Conservation (phyloP, 2,888 invertebrate species). For the Laothoe populi region DNA sequence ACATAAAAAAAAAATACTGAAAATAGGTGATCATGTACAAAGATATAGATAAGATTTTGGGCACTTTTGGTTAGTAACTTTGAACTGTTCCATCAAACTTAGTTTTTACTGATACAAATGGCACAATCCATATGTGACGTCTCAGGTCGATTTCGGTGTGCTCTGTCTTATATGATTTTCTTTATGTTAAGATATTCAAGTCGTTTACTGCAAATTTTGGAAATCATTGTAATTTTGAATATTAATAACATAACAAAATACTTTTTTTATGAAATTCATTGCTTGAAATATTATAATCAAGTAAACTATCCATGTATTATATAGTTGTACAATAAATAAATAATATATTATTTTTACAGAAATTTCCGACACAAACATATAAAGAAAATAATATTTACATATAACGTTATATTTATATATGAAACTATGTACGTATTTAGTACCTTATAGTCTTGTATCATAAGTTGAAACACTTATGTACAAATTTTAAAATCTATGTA, state of each 20-base stretch:
- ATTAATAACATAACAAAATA: neutral
- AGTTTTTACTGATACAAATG: no score
- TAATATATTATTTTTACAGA: constrained; percentile 2
- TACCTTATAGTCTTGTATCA: neutral
- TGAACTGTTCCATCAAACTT: no score
- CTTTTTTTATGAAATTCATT: neutral
- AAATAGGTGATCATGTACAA: neutral
- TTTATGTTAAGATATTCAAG: neutral
- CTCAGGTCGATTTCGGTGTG: neutral
- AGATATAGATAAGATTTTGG: no score
- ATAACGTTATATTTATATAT: constrained; percentile 37
- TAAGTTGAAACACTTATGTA: constrained; percentile 21
- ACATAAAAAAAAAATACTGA: neutral
- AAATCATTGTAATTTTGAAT: no score
- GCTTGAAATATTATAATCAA: neutral
- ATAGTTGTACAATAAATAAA: constrained; percentile 6
- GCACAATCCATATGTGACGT: neutral
- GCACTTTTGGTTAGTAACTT: no score
- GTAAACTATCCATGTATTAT: neutral
- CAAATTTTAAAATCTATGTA: constrained; percentile 28
- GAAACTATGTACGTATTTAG: constrained; percentile 23
- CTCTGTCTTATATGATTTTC: neutral
- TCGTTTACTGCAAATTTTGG: neutral
- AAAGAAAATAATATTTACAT: constrained; percentile 39
- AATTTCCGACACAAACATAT: constrained; percentile 12